Percentiles rank a stretch among this genome's conserved stretches.
Conservation (phyloP, 53 echinoderm and acorn worm genomes). For the Echinometra lucunter region DNA sequence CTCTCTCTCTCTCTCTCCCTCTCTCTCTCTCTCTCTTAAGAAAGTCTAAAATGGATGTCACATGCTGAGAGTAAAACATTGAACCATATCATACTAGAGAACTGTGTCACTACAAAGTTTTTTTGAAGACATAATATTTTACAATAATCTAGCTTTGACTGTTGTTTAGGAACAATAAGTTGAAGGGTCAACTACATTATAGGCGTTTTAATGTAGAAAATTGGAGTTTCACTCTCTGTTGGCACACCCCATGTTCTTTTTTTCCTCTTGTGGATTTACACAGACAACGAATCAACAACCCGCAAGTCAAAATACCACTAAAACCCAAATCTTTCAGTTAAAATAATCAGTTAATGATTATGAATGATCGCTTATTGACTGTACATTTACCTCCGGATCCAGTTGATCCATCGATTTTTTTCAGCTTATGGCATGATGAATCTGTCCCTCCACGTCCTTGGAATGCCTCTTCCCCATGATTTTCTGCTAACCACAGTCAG, state of each 20-base stretch:
- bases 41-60: too few relatives aligned
- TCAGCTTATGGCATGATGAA: background rate
- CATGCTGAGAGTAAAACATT: too few relatives aligned
- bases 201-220: too few relatives aligned
- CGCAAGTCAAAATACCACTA: background rate
- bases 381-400: background rate
- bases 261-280: background rate
- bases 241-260: background rate
- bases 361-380: background rate
- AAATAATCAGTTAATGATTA: background rate
- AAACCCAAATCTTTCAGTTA: background rate
- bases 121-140: too few relatives aligned
- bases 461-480: background rate
- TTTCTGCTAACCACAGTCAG: background rate
- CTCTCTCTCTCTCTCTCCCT: too few relatives aligned
- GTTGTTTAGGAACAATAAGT: too few relatives aligned
- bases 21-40: too few relatives aligned
- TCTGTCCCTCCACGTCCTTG: background rate
- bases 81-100: too few relatives aligned
- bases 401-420: constrained; percentile 7
- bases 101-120: too few relatives aligned
- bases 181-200: too few relatives aligned
- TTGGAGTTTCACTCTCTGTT: background rate
- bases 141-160: too few relatives aligned
- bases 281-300: background rate